These are phyloP conservation scores for Bubo blakistoni DNA, from an alignment of 2,113 vertebrate genomes.

Conservation along the genomic window DNA sequence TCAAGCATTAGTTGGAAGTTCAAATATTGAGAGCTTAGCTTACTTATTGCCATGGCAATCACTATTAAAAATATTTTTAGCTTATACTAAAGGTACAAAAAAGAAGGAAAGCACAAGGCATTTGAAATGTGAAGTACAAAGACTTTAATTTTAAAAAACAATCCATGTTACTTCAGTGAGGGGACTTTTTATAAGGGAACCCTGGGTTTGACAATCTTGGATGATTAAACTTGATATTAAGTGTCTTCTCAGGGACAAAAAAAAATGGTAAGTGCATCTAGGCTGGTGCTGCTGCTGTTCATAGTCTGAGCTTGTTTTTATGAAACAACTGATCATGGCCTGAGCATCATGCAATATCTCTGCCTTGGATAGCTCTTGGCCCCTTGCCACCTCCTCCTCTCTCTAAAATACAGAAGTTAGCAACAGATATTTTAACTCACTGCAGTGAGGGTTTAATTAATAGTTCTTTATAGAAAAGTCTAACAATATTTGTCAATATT, in stretches of 20 bases:
- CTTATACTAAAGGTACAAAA: constrained; percentile 6
- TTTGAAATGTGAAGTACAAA: not conserved
- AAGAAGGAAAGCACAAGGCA: not conserved
- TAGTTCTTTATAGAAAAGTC: not conserved
- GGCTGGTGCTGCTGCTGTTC: not conserved
- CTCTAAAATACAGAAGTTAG: not conserved
- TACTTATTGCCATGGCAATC: constrained; percentile 62
- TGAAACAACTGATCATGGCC: not conserved
- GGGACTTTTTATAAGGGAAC: not conserved
- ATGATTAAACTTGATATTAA: constrained; percentile 35
- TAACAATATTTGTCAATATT: not conserved
- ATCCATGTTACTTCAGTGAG: not conserved
- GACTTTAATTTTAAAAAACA: not conserved
- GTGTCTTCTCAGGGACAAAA: not conserved
- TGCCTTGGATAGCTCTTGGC: not conserved
- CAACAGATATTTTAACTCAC: not conserved
- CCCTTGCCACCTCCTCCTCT: not conserved
- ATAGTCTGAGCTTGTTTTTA: not conserved
- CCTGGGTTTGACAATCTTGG: not conserved
- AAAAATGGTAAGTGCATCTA: not conserved
- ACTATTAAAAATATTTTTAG: constrained; percentile 58
- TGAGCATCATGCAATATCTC: not conserved
- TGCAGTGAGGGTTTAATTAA: not conserved
- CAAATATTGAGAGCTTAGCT: constrained; percentile 25
- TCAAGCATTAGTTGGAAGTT: not conserved